Base-by-base conservation (phyloP, 2,113 vertebrate genomes). In the Psammodynastes pulverulentus region DNA sequence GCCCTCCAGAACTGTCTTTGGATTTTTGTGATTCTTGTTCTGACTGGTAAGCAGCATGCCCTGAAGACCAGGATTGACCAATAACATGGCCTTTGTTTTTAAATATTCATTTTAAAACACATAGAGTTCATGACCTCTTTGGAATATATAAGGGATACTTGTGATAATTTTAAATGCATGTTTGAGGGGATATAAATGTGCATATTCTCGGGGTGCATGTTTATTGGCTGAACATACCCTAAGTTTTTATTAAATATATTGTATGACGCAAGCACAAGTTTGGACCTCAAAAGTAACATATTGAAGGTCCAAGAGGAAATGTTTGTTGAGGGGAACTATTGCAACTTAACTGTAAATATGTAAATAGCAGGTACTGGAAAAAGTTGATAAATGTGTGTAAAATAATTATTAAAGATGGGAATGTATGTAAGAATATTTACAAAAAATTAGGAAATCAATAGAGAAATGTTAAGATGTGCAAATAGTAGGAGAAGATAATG, bases 11-110 rank as follows among this genome's bases (percentile, higher is more conserved):
- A 93, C 98, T 98, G 98, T 97, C 99, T 6, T 97, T 99, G 53
- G 99, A 99, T 97, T 99, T 99, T 97, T 99, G 99, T 96, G 98
- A 98, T 94, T 98, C 98, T 95, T 99, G 99, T 96, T 99, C 98
- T 3, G 99, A 99, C 97, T 99, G 99, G 99, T 99, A 96, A 98
- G 97, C 95, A 94, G 91, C 93, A 48, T 34, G 8, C 0, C 0
- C 87, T 94, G 92, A 87, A 94, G 6, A 62, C 84, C 67, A 5
- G 9, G 52, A 7, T 2, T 79, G 90, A 21, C 29, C 45, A 4
- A 5, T 26, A 54, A 26, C 1, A 9, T 19, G 26, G 12, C 17
- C 0, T 91, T 21, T 45, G 46, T 56, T 26, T 58, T 0, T 15
- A 49, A 91, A 90, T 79, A 45, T 39, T 39, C n/a, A 86, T 53